Evolutionary conservation across 2,113 vertebrate genomes (phyloP).

Genomic region (Rhinopomastus cyanomelas): DNA sequence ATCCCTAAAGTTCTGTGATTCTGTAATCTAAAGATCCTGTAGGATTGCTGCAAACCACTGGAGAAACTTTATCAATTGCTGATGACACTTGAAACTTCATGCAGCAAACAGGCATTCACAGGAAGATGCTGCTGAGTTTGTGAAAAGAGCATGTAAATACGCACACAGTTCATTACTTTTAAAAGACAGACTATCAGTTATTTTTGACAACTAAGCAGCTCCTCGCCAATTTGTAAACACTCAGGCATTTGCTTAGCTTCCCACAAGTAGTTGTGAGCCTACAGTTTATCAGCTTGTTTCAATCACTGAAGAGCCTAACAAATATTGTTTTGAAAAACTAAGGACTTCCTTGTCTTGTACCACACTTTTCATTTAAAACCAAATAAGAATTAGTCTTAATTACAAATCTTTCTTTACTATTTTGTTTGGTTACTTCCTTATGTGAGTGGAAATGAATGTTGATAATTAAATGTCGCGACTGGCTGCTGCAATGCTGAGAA

Average conservation of each 20-base stretch:
- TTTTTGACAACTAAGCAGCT: not conserved
- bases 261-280: not conserved
- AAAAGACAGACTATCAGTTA: not conserved
- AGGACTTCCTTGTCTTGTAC: not conserved
- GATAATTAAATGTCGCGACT: not conserved
- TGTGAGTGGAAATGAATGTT: not conserved
- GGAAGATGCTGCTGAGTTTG: not conserved
- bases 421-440: not conserved
- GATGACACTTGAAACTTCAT: not conserved
- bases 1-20: too few relatives aligned
- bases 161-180: not conserved
- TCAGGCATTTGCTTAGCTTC: not conserved
- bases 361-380: not conserved
- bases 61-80: not conserved
- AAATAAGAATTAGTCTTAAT: not conserved
- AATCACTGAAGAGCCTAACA: not conserved
- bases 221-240: not conserved
- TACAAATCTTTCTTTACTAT: not conserved
- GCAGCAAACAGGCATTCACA: not conserved
- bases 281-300: not conserved
- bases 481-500: not conserved
- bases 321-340: not conserved
- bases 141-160: not conserved
- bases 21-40: not conserved
- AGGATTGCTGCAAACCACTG: not conserved